Base-by-base conservation (phyloP, 2,888 invertebrate species). In the Lasius fuliginosus region DNA sequence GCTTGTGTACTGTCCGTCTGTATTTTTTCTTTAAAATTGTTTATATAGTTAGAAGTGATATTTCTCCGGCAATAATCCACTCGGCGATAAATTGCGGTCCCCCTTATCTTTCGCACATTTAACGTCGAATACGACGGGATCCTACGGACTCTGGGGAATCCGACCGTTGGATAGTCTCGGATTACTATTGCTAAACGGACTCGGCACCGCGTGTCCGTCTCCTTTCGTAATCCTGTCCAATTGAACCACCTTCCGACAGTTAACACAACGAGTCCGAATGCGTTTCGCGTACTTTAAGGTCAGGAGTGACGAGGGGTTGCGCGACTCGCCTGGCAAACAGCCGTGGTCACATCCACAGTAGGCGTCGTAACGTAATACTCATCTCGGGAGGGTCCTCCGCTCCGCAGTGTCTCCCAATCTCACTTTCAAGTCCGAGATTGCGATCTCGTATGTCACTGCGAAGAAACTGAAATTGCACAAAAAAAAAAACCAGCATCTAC, bases 191-290 rank as follows among this genome's bases (percentile, higher is more conserved):
- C 58, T 68, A 83, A 85, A 76, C 75, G 75, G 56, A 36, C 68
- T 71, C 56, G 60, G 46, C 67, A 62, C 75, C 82, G 75, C 60
- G 40, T 53, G 83, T 42, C 71, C 69, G 60, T 85, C 85, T 85
- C 82, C 67, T 73, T 77, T 85, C 82, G 73, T 81, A 83, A 86
- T 86, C 75, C 85, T 82, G 71, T 85, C 83, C 87, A 81, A 86
- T 86, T 84, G 82, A 81, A 79, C 76, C 71, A 69, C 82, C 83
- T 76, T 79, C 58, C 64, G 60, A 83, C 83, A 79, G 83, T 83
- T 79, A 82, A 65, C 82, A 82, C 79, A 65, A 65, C 76, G 76
- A 71, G 73, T 56, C 65, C 60, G 58, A 67, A 60, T 83, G 83
- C 65, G 85, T 83, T 85, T 85, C 71, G 76, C 83, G 85, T 73